phyloP scores from a whole-genome alignment of 2,113 vertebrate species.

The Zosterops pallidus region DNA sequence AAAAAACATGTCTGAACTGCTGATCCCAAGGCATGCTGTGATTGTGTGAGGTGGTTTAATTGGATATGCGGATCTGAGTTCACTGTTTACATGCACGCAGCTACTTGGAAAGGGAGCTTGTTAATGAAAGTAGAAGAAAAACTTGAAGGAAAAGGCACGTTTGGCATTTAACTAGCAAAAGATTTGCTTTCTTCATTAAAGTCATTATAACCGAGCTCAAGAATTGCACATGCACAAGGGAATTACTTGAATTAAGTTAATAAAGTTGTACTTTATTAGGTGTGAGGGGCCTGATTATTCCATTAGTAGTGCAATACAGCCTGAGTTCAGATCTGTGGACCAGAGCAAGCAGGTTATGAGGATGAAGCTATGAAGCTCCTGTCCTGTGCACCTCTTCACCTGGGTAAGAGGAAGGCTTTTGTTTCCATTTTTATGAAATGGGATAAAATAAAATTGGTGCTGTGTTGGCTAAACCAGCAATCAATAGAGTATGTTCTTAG shows the following conservation, averaged over 20 bases:
- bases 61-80: neutral
- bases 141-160: neutral
- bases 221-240: slow-evolving; percentile 8
- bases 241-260: slow-evolving; percentile 50
- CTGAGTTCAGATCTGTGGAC: neutral
- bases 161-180: slow-evolving; percentile 50
- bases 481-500: slow-evolving; percentile 41
- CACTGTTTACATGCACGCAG: neutral
- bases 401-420: neutral
- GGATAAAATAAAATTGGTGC: slow-evolving; percentile 8
- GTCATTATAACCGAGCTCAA: slow-evolving; percentile 22
- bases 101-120: slow-evolving; percentile 12
- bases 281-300: slow-evolving; percentile 1
- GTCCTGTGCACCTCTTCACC: neutral
- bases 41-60: slow-evolving; percentile 12
- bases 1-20: neutral
- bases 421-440: neutral
- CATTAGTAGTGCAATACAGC: fast-evolving
- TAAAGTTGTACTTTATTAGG: slow-evolving; percentile 23
- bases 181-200: slow-evolving; percentile 49
- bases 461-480: slow-evolving; percentile 23
- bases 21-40: neutral
- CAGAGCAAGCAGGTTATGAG: neutral
- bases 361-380: neutral
- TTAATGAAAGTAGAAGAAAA: slow-evolving; percentile 28